phyloP scores from a whole-genome alignment of 1,140 invertebrate species.

The Berghia stephanieae region DNA sequence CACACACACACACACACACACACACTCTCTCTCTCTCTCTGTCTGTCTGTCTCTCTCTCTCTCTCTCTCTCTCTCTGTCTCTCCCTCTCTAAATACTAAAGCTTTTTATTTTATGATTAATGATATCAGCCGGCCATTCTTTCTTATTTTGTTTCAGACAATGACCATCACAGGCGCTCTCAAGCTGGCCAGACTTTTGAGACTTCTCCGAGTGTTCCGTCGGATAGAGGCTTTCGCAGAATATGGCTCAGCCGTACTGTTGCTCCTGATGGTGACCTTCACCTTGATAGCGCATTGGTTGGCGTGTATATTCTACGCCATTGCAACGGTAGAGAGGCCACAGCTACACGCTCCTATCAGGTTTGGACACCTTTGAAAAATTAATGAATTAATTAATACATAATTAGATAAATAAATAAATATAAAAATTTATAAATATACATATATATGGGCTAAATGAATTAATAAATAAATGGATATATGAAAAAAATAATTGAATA shows the following conservation, averaged over 20 bases:
- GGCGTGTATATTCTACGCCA: constrained; percentile 89
- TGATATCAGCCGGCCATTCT: too few relatives aligned
- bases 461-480: neutral
- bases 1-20: too few relatives aligned
- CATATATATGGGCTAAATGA: neutral
- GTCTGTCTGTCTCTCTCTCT: too few relatives aligned
- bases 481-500: too few relatives aligned
- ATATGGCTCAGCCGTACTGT: constrained; percentile 95
- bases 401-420: neutral
- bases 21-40: too few relatives aligned
- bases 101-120: too few relatives aligned
- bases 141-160: too few relatives aligned
- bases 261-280: constrained; percentile 97
- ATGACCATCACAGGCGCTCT: constrained; percentile 96
- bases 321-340: constrained; percentile 62
- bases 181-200: constrained; percentile 93
- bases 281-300: constrained; percentile 98
- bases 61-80: too few relatives aligned
- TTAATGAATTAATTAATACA: too few relatives aligned
- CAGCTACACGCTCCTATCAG: constrained; percentile 45
- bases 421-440: neutral
- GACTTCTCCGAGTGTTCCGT: constrained; percentile 92
- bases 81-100: too few relatives aligned
- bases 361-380: too few relatives aligned
- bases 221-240: constrained; percentile 99